Conservation (phyloP, 2,888 invertebrate genomes). For the Apocheima hispidaria region DNA sequence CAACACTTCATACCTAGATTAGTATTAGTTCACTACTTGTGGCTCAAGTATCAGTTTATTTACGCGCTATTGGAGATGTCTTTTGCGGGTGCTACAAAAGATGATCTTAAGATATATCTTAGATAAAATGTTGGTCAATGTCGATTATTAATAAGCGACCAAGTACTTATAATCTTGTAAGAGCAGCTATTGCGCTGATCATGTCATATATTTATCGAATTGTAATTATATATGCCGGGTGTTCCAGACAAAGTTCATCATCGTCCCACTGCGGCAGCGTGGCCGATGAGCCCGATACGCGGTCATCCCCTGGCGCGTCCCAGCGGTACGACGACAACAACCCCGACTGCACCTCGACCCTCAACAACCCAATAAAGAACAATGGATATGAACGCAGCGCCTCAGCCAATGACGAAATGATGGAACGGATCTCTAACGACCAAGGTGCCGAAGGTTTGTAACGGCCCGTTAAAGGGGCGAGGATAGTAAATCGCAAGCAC, state of each 20-base stretch:
- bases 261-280: conserved; percentile 84
- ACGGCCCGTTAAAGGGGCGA: conserved; percentile 43
- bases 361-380: conserved; percentile 79
- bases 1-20: background rate
- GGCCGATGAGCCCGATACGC: conserved; percentile 82
- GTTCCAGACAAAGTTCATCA: conserved; percentile 80
- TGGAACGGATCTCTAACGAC: conserved; percentile 80
- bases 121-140: too few species aligned
- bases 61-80: too few species aligned
- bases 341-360: conserved; percentile 80
- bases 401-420: conserved; percentile 76
- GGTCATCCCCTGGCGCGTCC: conserved; percentile 80
- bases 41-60: background rate
- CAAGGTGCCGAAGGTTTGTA: conserved; percentile 83
- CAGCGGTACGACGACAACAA: conserved; percentile 79
- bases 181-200: too few species aligned
- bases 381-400: conserved; percentile 83
- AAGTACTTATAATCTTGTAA: too few species aligned
- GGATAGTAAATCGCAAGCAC: conserved; percentile 31
- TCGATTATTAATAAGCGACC: too few species aligned
- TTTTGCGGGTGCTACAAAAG: too few species aligned
- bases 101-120: too few species aligned
- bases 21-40: background rate
- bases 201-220: background rate
- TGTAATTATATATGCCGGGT: background rate